phyloP scores from a whole-genome alignment of 2,797 vertebrate genomes.

The Enteromius mattozi region DNA sequence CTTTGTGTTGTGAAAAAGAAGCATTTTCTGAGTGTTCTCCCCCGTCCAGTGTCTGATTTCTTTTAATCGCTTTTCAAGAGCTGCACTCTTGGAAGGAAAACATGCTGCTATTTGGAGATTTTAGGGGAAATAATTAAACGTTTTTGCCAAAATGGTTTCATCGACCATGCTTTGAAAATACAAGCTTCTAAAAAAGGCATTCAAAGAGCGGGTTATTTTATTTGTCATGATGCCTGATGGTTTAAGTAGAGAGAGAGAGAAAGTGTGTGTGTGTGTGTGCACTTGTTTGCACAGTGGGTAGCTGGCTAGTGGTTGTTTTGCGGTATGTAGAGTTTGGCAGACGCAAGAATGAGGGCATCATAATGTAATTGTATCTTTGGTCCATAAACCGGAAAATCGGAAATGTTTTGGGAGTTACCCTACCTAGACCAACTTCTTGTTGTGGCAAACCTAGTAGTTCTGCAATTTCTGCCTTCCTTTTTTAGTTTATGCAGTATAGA shows the following conservation, averaged over 20 bases:
- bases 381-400: slow-evolving; percentile 30
- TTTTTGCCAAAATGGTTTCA: slow-evolving; percentile 62
- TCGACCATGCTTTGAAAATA: slow-evolving; percentile 67
- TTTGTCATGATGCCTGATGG: slow-evolving; percentile 56
- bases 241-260: not conserved
- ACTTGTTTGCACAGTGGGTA: slow-evolving; percentile 41
- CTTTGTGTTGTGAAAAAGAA: slow-evolving; percentile 36
- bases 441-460: slow-evolving; percentile 20
- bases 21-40: slow-evolving; percentile 48
- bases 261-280: slow-evolving; percentile 19
- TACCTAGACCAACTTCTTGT: slow-evolving; percentile 28
- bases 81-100: slow-evolving; percentile 65
- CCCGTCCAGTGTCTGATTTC: slow-evolving; percentile 68
- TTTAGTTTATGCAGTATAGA: slow-evolving; percentile 9
- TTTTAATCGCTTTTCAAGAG: slow-evolving; percentile 77
- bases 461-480: slow-evolving; percentile 7
- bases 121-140: slow-evolving; percentile 62
- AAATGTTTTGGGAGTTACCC: slow-evolving; percentile 37
- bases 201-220: slow-evolving; percentile 59
- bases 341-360: slow-evolving; percentile 19
- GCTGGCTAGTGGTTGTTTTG: slow-evolving; percentile 31
- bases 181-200: slow-evolving; percentile 58
- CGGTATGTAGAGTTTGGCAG: slow-evolving; percentile 40
- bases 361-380: slow-evolving; percentile 43
- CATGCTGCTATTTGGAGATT: slow-evolving; percentile 66